A percentile compares a stretch with the other conserved stretches of the same genome.
phyloP scores from a whole-genome alignment of 2,888 invertebrate genomes.

The Gerosis bhagava region DNA sequence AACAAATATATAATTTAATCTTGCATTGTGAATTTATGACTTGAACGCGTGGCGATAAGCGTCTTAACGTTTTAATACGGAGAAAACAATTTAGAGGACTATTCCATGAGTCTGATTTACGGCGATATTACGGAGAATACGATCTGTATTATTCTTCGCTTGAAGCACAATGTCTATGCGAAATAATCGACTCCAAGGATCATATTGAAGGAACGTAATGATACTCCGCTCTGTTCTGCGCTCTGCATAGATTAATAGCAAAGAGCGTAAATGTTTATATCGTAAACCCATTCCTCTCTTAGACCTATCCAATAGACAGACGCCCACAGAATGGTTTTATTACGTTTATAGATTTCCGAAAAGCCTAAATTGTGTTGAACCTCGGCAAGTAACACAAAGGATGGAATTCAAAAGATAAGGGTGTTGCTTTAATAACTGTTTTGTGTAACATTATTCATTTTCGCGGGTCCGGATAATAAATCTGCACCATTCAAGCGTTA shows the following conservation, averaged over 20 bases:
- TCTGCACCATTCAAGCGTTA: slow-evolving; percentile 20
- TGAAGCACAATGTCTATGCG: slow-evolving; percentile 44
- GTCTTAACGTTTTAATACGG: slow-evolving; percentile 21
- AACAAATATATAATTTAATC: slow-evolving; percentile 1
- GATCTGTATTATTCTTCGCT: slow-evolving; percentile 43
- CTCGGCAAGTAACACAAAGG: slow-evolving; percentile 12
- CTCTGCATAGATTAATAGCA: slow-evolving; percentile 28
- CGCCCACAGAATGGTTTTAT: slow-evolving; percentile 10
- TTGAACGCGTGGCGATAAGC: slow-evolving; percentile 1
- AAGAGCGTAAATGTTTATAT: slow-evolving; percentile 38
- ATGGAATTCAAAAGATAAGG: slow-evolving; percentile 21
- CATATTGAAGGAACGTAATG: slow-evolving; percentile 50
- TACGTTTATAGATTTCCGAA: slow-evolving; percentile 19
- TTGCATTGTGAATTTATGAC: slow-evolving; percentile 10
- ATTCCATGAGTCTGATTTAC: slow-evolving; percentile 37
- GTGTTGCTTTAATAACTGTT: slow-evolving; percentile 25
- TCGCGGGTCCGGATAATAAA: slow-evolving; percentile 22
- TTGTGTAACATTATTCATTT: slow-evolving; percentile 23
- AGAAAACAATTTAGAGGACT: slow-evolving; percentile 36
- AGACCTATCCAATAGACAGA: slow-evolving; percentile 11
- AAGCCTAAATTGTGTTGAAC: slow-evolving; percentile 19
- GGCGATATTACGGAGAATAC: slow-evolving; percentile 42
- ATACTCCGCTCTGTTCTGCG: slow-evolving; percentile 43
- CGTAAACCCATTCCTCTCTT: slow-evolving; percentile 27
- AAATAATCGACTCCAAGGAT: slow-evolving; percentile 45